Evolutionary conservation across 2,797 vertebrate species (phyloP).

Genomic region (Gambelia wislizenii): DNA sequence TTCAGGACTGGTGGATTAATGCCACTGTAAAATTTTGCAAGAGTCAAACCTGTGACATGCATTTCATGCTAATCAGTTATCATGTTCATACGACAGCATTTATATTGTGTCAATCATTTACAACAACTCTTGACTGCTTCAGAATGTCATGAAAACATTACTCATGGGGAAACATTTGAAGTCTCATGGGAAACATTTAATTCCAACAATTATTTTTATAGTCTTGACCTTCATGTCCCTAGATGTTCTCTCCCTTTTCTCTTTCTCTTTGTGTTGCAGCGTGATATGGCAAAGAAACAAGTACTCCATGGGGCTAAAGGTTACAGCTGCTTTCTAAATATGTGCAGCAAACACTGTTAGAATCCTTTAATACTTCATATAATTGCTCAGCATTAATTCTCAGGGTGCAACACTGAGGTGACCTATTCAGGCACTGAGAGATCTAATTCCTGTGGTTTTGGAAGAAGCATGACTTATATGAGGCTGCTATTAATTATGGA

Average conservation of each 20-base stretch:
- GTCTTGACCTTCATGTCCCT: constrained; percentile 63
- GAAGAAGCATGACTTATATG: constrained; percentile 25
- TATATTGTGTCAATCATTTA: background rate
- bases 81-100: background rate
- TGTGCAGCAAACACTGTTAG: constrained; percentile 43
- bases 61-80: constrained; percentile 12
- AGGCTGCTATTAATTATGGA: constrained; percentile 46
- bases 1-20: background rate
- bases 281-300: constrained; percentile 1
- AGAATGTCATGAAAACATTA: constrained; percentile 59
- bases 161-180: constrained; percentile 62
- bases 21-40: background rate
- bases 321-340: constrained; percentile 53
- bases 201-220: constrained; percentile 66
- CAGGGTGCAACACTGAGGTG: constrained; percentile 52
- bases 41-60: background rate
- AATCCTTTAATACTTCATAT: constrained; percentile 63
- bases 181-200: constrained; percentile 41
- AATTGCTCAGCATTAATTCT: constrained; percentile 67
- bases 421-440: constrained; percentile 12
- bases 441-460: constrained; percentile 17
- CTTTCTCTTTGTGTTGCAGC: constrained; percentile 42
- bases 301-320: background rate
- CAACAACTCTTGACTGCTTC: constrained; percentile 31
- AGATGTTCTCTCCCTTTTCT: constrained; percentile 57